Percentiles rank a stretch among this genome's conserved stretches.
These are phyloP conservation scores for Stenotaenia linearis DNA, from an alignment of 2,888 invertebrate genomes.

Conservation along the genomic window DNA sequence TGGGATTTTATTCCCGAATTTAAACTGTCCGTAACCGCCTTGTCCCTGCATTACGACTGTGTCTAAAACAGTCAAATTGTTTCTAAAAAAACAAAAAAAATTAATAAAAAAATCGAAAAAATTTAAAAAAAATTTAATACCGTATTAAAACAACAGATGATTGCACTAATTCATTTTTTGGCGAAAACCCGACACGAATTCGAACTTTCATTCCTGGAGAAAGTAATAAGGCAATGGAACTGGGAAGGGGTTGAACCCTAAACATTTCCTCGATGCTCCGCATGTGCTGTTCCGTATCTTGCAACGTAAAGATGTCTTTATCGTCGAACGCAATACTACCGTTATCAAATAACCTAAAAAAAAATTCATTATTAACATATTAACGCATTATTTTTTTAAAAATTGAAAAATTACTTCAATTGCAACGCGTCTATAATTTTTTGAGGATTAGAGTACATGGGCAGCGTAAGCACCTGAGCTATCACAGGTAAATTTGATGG, in stretches of 20 bases:
- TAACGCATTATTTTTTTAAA: neutral
- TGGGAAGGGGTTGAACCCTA: constrained; percentile 49
- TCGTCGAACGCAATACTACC: constrained; percentile 48
- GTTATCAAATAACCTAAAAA: constrained; percentile 17
- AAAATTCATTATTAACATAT: neutral
- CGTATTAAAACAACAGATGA: constrained; percentile 51
- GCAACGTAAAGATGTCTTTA: constrained; percentile 49
- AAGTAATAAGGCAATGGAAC: constrained; percentile 56
- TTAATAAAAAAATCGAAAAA: constrained; percentile 4
- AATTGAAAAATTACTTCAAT: constrained; percentile 33
- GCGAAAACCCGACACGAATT: constrained; percentile 50
- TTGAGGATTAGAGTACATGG: constrained; percentile 61
- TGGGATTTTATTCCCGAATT: constrained; percentile 79
- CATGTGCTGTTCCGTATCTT: constrained; percentile 45
- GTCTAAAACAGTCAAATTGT: constrained; percentile 84
- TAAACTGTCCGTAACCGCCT: constrained; percentile 79
- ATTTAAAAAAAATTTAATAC: constrained; percentile 40
- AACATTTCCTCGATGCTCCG: constrained; percentile 48
- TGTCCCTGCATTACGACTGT: constrained; percentile 73
- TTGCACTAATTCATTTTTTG: constrained; percentile 49
- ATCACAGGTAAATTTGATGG: constrained; percentile 63
- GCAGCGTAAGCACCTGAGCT: constrained; percentile 67
- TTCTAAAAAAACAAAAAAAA: constrained; percentile 31
- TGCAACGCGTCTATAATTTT: constrained; percentile 48
- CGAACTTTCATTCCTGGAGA: constrained; percentile 54